Base-by-base conservation (phyloP, 2,888 invertebrate genomes). In the Halictus quadricinctus region DNA sequence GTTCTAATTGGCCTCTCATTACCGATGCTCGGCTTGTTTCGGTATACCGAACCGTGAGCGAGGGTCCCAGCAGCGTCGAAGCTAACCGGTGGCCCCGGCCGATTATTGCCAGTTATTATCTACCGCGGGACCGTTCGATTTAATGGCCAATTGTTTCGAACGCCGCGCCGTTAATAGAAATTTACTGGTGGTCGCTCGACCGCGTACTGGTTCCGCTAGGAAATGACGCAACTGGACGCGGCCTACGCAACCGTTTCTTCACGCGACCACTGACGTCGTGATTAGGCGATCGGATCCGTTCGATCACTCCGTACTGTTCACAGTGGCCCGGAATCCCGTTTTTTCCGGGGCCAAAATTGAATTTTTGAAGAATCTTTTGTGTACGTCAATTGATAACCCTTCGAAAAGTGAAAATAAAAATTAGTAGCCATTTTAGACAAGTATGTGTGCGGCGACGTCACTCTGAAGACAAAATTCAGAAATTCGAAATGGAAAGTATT, bases 1-100 rank as follows among this genome's bases (percentile, higher is more conserved):
- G 93, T 94, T 93, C 93, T 94, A 94, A 94, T 94, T 94, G 94
- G 93, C 89, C 94, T 93, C 94, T 94, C 94, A 94, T 94, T 94
- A 94, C 93, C 93, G 94, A 94, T 94, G 94, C 93, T 94, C 94
- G 92, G 90, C 93, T 94, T 94, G 92, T 93, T 93, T 91, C 92
- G 87, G 86, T 84, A 79, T 83, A 83, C 81, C 81, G 86, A 85
- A 79, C 83, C 81, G 85, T 70, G 84, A 76, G 76, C 76, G 83
- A 80, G 84, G 90, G 84, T 88, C 90, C 88, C 89, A 88, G 74
- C 88, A 87, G 87, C 89, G 88, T 85, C 88, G 88, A 88, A 81
- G 86, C 86, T 87, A 88, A 90, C 89, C 90, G 87, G 90, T 88
- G 86, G 90, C 86, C 88, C 90, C 91, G 90, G 91, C 88, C 92